Conservation (phyloP, 2,797 vertebrate genomes). For the Brachymystax lenok region DNA sequence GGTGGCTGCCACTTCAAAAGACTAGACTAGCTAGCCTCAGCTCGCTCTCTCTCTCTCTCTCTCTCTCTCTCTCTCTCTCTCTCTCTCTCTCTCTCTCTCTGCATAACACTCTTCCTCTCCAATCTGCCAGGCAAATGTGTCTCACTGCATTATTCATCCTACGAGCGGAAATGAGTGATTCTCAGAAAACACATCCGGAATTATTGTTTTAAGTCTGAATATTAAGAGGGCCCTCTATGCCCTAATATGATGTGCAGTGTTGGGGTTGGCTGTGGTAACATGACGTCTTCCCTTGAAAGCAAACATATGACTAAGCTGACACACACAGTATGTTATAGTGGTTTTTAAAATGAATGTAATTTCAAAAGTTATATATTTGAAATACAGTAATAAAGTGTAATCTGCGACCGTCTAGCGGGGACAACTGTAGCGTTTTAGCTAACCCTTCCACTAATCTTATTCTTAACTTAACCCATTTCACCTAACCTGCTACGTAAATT, state of each 20-base stretch:
- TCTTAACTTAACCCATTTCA: too few relatives aligned
- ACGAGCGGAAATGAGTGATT: constrained; percentile 47
- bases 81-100: too few relatives aligned
- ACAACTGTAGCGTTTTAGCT: too few relatives aligned
- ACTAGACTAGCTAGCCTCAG: constrained; percentile 2
- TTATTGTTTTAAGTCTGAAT: constrained; percentile 16
- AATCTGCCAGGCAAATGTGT: constrained; percentile 51
- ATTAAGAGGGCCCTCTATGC: not conserved
- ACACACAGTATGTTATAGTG: not conserved
- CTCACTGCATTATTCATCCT: constrained; percentile 62
- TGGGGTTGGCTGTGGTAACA: not conserved
- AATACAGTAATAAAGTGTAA: too few relatives aligned
- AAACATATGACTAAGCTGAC: not conserved
- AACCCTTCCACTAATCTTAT: too few relatives aligned
- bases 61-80: not conserved
- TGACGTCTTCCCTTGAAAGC: not conserved
- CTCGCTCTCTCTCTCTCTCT: not conserved
- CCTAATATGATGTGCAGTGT: not conserved
- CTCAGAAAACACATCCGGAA: constrained; percentile 36
- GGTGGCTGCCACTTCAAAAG: constrained; percentile 41
- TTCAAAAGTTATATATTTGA: not conserved
- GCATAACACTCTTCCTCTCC: constrained; percentile 27
- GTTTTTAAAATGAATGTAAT: not conserved
- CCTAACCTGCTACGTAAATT: too few relatives aligned
- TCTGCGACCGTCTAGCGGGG: too few relatives aligned